Percentiles rank a stretch among this genome's conserved stretches.
Conservation (phyloP, 2,113 vertebrate species). For the Dunckerocampus dactyliophorus region DNA sequence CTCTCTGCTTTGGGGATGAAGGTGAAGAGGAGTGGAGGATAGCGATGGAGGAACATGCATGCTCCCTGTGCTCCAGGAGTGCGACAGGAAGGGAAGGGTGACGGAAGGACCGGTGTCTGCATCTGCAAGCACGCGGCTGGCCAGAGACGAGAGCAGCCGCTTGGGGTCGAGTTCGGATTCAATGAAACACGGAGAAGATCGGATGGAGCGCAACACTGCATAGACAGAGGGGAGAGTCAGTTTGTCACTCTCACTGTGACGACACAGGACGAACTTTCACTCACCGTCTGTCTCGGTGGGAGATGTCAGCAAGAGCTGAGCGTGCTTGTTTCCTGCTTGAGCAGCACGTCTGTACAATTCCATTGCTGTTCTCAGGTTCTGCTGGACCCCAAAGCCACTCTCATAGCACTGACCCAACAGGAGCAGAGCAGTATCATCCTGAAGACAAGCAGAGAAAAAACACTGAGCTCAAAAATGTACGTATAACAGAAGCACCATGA, state of each 20-base stretch:
- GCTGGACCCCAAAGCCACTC: conserved; percentile 79
- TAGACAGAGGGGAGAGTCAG: not conserved
- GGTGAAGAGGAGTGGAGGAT: conserved; percentile 22
- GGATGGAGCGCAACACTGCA: conserved; percentile 63
- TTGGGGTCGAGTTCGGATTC: not conserved
- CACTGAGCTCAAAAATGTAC: not conserved
- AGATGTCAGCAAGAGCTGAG: conserved; percentile 63
- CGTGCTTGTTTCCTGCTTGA: conserved; percentile 66
- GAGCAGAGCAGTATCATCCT: conserved; percentile 83
- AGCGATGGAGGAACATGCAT: conserved; percentile 12
- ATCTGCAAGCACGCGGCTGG: not conserved
- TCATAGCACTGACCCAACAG: conserved; percentile 86
- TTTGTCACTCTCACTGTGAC: conserved; percentile 1
- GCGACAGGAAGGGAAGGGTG: conserved; percentile 43
- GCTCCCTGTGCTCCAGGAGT: conserved; percentile 71
- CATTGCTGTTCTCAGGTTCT: conserved; percentile 65
- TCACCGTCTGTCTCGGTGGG: conserved; percentile 35
- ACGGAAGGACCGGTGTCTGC: not conserved
- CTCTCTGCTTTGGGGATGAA: conserved; percentile 16
- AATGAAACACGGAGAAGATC: conserved; percentile 68
- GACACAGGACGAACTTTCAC: conserved; percentile 15
- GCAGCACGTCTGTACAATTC: conserved; percentile 76
- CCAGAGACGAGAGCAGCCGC: conserved; percentile 16
- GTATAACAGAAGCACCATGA: not conserved
- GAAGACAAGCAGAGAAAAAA: conserved; percentile 30